These are phyloP conservation scores for Drosophila quinaria DNA, from an alignment of 2,888 invertebrate genomes.

Conservation along the genomic window DNA sequence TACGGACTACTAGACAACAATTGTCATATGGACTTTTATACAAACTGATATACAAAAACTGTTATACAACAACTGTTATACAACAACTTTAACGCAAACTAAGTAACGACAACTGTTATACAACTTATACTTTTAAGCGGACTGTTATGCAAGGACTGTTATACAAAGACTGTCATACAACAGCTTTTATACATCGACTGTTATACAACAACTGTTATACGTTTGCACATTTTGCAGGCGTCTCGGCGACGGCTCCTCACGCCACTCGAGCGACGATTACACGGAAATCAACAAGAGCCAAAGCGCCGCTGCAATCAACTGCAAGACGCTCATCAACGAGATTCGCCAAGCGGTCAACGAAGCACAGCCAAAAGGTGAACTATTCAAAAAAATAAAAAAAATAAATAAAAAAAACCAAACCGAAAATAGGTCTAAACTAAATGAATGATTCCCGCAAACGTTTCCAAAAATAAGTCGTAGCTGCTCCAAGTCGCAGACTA, in stretches of 20 bases:
- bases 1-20: conserved; percentile 8
- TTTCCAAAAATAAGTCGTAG: conserved; percentile 19
- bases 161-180: conserved; percentile 2
- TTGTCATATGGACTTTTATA: too few species aligned
- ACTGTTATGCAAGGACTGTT: conserved; percentile 9
- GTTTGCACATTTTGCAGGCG: conserved; percentile 76
- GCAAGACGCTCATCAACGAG: conserved; percentile 94
- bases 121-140: neutral
- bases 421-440: neutral
- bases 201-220: conserved; percentile 44
- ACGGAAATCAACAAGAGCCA: conserved; percentile 88
- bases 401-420: neutral
- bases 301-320: conserved; percentile 90
- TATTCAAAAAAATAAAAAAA: conserved; percentile 43
- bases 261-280: conserved; percentile 88
- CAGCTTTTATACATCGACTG: neutral
- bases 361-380: conserved; percentile 93
- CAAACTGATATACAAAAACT: neutral
- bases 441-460: conserved; percentile 14
- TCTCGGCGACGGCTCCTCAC: conserved; percentile 86
- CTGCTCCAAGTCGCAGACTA: conserved; percentile 39
- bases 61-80: conserved; percentile 6
- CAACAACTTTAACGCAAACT: neutral
- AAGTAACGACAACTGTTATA: conserved; percentile 10
- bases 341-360: conserved; percentile 95